phyloP scores from a whole-genome alignment of 2,797 vertebrate species.

The Stomatorhinus walkeri region DNA sequence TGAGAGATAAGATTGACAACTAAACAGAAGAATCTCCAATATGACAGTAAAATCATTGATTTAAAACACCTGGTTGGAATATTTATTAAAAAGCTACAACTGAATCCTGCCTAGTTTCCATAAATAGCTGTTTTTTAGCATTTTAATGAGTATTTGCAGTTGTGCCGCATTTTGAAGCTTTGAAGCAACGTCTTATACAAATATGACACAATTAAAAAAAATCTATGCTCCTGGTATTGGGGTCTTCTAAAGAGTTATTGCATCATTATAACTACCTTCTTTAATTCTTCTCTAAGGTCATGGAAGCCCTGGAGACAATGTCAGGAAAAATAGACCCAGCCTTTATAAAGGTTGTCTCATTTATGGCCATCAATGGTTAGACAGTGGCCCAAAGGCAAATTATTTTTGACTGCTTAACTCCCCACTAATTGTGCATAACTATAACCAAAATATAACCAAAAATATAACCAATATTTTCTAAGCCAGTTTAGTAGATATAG shows the following conservation, averaged over 20 bases:
- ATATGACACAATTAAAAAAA: not conserved
- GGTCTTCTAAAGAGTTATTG: constrained; percentile 20
- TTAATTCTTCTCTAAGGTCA: constrained; percentile 8
- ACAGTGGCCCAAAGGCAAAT: constrained; percentile 14
- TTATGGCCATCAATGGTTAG: constrained; percentile 8
- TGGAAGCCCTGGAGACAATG: constrained; percentile 19
- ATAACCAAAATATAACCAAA: not conserved
- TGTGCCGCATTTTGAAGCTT: constrained; percentile 3
- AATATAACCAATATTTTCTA: not conserved
- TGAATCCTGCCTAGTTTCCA: not conserved
- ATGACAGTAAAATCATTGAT: not conserved
- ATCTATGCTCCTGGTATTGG: constrained; percentile 9
- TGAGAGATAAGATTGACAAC: not conserved
- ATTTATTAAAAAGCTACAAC: not conserved
- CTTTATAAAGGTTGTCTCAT: constrained; percentile 12
- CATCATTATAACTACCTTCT: not conserved
- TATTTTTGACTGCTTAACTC: constrained; percentile 9
- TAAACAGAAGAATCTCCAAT: not conserved
- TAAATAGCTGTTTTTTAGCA: constrained; percentile 3
- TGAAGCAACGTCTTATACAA: constrained; percentile 1
- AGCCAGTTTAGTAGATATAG: not conserved
- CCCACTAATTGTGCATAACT: not conserved
- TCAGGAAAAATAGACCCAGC: constrained; percentile 23
- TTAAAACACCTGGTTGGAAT: not conserved
- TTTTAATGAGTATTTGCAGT: not conserved